Conservation (phyloP, 1,140 invertebrate genomes). For the Pectinophora gossypiella region DNA sequence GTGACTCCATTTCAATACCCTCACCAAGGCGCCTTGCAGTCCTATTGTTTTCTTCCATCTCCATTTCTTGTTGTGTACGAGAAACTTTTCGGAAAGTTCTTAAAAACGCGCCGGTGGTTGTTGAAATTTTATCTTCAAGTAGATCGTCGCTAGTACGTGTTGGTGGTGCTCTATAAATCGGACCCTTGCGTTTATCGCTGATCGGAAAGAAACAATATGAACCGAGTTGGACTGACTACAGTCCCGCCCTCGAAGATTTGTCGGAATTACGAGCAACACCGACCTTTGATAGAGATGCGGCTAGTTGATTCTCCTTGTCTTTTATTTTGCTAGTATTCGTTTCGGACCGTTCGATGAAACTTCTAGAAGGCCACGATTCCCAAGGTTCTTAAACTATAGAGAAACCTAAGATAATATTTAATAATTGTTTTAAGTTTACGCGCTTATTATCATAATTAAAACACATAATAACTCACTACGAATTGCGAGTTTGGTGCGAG, state of each 20-base stretch:
- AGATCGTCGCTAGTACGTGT: neutral
- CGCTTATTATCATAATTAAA: too few species aligned
- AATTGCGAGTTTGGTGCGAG: too few species aligned
- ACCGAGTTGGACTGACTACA: conserved; percentile 19
- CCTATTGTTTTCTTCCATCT: neutral
- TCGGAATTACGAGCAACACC: neutral
- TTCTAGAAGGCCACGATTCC: too few species aligned
- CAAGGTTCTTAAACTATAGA: too few species aligned
- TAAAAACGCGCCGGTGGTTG: too few species aligned
- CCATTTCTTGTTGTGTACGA: neutral
- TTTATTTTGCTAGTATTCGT: too few species aligned
- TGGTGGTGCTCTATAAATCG: conserved; percentile 31
- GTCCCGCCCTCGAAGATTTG: neutral
- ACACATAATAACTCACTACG: too few species aligned
- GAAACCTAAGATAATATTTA: too few species aligned
- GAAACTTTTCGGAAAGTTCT: too few species aligned
- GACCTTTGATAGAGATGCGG: neutral
- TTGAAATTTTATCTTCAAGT: too few species aligned
- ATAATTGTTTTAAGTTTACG: too few species aligned
- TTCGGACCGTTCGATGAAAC: too few species aligned
- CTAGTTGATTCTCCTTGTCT: neutral
- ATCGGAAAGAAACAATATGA: conserved; percentile 47
- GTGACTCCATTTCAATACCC: conserved; percentile 8
- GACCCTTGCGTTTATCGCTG: conserved; percentile 47
- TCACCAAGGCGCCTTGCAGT: neutral